These are phyloP conservation scores for Silurus glanis DNA, from an alignment of 2,113 vertebrate species.

Conservation along the genomic window DNA sequence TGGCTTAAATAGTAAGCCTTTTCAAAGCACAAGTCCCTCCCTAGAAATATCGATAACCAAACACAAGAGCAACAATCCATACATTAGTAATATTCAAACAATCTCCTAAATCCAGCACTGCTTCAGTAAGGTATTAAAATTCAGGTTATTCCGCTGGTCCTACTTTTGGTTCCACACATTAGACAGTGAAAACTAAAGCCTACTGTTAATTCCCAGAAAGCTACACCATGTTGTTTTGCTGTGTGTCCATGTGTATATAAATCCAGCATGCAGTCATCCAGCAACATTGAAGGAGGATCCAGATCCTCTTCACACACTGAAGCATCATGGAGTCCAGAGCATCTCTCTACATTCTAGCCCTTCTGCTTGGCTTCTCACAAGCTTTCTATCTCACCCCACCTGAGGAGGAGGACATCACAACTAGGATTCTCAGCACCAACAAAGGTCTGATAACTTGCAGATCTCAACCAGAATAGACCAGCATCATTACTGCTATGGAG, in stretches of 20 bases:
- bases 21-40: neutral
- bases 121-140: neutral
- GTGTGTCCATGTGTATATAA: slow-evolving; percentile 1
- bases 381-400: slow-evolving; percentile 8
- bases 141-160: neutral
- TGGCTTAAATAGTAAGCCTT: neutral
- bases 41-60: neutral
- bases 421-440: slow-evolving; percentile 44
- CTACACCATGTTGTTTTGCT: neutral
- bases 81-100: neutral
- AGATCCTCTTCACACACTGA: slow-evolving; percentile 43
- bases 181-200: neutral
- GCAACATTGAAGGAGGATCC: slow-evolving; percentile 19
- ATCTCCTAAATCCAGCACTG: neutral
- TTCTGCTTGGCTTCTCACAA: slow-evolving; percentile 45
- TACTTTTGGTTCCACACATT: slow-evolving; percentile 17
- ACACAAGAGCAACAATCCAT: neutral
- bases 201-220: neutral
- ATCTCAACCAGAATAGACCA: neutral
- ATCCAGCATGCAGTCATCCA: neutral
- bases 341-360: slow-evolving; percentile 38
- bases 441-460: slow-evolving; percentile 33
- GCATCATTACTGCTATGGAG: slow-evolving; percentile 9
- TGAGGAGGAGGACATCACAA: slow-evolving; percentile 37
- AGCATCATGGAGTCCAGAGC: neutral